Percentiles rank a stretch among this genome's conserved stretches.
Evolutionary conservation across 1,140 invertebrate species (phyloP).

Genomic region (Chrysoperla carnea): DNA sequence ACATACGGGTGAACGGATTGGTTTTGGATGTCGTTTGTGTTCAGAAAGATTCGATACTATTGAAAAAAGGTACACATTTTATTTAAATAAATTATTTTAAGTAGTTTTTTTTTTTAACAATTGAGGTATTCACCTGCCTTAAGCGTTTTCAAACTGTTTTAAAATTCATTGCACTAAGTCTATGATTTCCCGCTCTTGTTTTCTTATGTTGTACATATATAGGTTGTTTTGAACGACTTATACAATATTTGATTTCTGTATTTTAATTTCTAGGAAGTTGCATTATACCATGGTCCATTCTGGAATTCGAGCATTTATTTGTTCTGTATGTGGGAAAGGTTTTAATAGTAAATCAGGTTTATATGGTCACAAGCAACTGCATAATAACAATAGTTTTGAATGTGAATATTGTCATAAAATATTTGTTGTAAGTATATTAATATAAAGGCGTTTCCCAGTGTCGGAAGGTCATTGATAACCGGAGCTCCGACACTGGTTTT

Average conservation of each 20-base stretch:
- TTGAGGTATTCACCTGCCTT: no score
- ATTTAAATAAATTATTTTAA: conserved; percentile 1
- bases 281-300: conserved; percentile 11
- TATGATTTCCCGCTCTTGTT: no score
- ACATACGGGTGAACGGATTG: conserved; percentile 8
- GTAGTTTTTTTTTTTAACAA: no score
- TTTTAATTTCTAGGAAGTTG: conserved; percentile 2
- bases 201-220: no score
- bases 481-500: no score
- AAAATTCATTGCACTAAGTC: no score
- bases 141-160: no score
- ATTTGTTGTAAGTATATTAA: background rate
- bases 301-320: conserved; percentile 11
- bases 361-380: conserved; percentile 13
- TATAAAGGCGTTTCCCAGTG: background rate
- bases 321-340: conserved; percentile 12
- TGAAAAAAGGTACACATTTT: conserved; percentile 8
- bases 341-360: conserved; percentile 15
- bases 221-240: no score
- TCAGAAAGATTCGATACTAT: conserved; percentile 10
- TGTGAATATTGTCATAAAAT: background rate
- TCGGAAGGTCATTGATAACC: no score
- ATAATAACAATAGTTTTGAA: conserved; percentile 5
- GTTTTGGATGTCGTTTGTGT: conserved; percentile 12
- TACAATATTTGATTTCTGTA: no score